Evolutionary conservation across 2,888 invertebrate genomes (phyloP).

Genomic region (Tillus elongatus): DNA sequence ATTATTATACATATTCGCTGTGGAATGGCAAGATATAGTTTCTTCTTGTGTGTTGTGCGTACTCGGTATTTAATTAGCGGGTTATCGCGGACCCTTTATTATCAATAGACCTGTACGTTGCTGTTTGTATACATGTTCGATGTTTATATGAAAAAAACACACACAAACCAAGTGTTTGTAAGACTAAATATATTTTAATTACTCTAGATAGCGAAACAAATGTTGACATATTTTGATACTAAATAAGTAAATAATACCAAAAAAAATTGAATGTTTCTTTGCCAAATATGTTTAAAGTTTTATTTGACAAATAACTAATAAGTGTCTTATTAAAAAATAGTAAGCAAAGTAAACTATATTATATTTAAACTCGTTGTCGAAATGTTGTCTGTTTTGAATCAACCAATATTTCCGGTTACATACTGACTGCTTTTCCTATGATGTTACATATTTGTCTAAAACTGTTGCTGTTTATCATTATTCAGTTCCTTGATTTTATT

Average conservation of each 20-base stretch:
- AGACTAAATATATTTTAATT: constrained; percentile 39
- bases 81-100: constrained; percentile 10
- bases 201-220: constrained; percentile 37
- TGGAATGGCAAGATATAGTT: no score
- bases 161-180: constrained; percentile 30
- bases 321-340: constrained; percentile 31
- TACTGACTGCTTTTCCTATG: no score
- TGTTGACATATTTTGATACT: constrained; percentile 43
- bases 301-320: constrained; percentile 26
- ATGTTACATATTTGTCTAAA: no score
- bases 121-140: constrained; percentile 38
- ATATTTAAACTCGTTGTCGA: constrained; percentile 10
- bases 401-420: no score
- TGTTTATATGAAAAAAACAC: constrained; percentile 34
- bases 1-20: no score
- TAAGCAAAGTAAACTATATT: constrained; percentile 5
- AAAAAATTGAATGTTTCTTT: constrained; percentile 18
- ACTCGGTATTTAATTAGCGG: no score
- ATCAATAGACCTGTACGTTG: no score
- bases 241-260: constrained; percentile 29
- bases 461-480: no score
- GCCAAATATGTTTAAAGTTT: constrained; percentile 21
- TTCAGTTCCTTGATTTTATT: no score
- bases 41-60: no score
- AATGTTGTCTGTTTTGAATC: constrained; percentile 8